Base-by-base conservation (phyloP, 2,113 vertebrate species). In the Cisticola juncidis region DNA sequence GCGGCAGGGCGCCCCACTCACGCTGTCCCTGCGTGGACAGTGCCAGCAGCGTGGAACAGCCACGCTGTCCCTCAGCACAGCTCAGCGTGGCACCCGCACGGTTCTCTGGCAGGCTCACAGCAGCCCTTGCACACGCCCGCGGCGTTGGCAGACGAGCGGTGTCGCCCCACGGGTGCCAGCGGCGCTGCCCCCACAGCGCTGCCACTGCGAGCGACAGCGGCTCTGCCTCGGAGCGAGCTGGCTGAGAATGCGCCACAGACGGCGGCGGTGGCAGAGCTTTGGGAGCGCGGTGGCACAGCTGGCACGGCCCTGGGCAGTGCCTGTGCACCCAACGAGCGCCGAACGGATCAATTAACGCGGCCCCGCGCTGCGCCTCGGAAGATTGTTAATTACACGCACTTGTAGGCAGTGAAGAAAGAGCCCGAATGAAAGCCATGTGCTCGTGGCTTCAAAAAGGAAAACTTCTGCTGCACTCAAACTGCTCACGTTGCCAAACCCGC, bases 1-100 rank as follows among this genome's bases (percentile, higher is more conserved):
- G 56, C n/a, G 4, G 47, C 1, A 12, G 15, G 13, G 48, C 2
- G 6, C 23, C 54, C 29, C 45, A 1, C 35, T 61, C 24, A 2
- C 1, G 15, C 54, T 3, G 0, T 5, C 69, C 85, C 3, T 2
- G 72, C 14, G 0, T 8, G 5, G 29, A 6, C 44, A 1, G 42
- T 7, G n/a, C 42, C 42, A 23, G 44, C 54, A 31, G 42, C 1
- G 1, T 8, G 61, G 17, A 50, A 10, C n/a, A 36, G 61, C 25
- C 4, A 0, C 4, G 0, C 1, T 51, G 40, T 17, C 45, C 50
- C 47, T 35, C 36, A 12, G 71, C 57, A 28, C 17, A 0, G 2
- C 18, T 35, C 21, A 4, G 3, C 0, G 36, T 3, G 54, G 35
- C 87, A 64, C 62, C 19, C 2, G 0, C 40, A 12, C 50, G 48